Conservation (phyloP, 2,888 invertebrate genomes). For the Tethea ocularis region DNA sequence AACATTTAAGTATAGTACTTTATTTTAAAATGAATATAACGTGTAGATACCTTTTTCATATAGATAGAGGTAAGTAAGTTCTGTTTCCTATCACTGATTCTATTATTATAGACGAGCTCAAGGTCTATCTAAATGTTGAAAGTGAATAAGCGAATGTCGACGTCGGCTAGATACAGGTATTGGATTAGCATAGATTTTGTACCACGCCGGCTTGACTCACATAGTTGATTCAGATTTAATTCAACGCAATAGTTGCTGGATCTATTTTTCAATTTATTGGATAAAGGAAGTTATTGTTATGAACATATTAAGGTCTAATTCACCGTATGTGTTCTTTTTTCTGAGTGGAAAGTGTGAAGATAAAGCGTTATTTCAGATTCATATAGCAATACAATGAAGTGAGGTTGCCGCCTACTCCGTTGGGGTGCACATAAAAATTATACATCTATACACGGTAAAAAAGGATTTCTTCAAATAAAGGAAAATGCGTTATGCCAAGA, state of each 20-base stretch:
- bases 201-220: background rate
- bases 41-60: background rate
- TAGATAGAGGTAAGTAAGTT: background rate
- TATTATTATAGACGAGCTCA: slow-evolving; percentile 13
- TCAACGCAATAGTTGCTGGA: background rate
- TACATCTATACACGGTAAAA: no score
- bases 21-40: background rate
- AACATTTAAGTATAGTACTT: background rate
- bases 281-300: background rate
- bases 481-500: no score
- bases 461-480: no score
- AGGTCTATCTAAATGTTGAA: slow-evolving; percentile 33
- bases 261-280: background rate
- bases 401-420: no score
- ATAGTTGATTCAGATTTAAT: background rate
- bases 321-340: no score
- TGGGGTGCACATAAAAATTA: no score
- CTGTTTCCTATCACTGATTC: slow-evolving; percentile 2
- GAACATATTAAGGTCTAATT: background rate
- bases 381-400: no score
- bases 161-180: slow-evolving; percentile 18
- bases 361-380: no score
- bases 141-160: slow-evolving; percentile 25
- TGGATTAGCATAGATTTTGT: background rate
- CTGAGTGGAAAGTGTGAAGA: no score